A percentile compares a stretch with the other conserved stretches of the same genome.
Evolutionary conservation across 2,113 vertebrate species (phyloP).

Genomic region (Vulpes vulpes): DNA sequence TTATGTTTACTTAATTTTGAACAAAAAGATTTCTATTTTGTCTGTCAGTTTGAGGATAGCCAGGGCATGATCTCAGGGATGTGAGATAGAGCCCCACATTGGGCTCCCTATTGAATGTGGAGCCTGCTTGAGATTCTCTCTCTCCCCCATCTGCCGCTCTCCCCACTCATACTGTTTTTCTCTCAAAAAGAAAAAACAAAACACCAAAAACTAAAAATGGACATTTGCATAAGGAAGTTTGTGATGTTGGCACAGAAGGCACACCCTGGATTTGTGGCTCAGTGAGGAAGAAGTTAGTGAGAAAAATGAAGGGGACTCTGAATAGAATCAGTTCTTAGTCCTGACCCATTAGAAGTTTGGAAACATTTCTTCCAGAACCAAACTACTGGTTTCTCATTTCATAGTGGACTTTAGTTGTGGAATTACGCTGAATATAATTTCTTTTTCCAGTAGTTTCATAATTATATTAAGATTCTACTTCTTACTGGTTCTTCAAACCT

Average conservation of each 20-base stretch:
- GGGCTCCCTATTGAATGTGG: neutral
- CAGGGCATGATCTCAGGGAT: neutral
- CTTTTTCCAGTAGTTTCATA: neutral
- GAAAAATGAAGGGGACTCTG: neutral
- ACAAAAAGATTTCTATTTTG: neutral
- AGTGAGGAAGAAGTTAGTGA: neutral
- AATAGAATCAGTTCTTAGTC: neutral
- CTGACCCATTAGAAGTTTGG: neutral
- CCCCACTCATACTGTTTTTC: neutral
- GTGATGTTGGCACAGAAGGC: neutral
- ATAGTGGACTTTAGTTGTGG: neutral
- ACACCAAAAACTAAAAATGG: neutral
- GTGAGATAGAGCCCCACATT: neutral
- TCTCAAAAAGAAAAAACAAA: neutral
- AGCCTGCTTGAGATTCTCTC: neutral
- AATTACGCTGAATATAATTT: neutral
- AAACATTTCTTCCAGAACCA: neutral
- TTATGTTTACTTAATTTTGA: constrained; percentile 1
- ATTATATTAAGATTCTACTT: neutral
- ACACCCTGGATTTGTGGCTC: neutral
- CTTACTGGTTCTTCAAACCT: neutral
- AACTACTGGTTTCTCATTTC: neutral
- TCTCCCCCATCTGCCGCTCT: neutral
- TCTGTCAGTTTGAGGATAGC: neutral
- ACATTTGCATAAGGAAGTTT: neutral